Percentiles rank a stretch among this genome's conserved stretches.
phyloP scores from a whole-genome alignment of 1,140 invertebrate genomes.

The Bombus sibiricus region DNA sequence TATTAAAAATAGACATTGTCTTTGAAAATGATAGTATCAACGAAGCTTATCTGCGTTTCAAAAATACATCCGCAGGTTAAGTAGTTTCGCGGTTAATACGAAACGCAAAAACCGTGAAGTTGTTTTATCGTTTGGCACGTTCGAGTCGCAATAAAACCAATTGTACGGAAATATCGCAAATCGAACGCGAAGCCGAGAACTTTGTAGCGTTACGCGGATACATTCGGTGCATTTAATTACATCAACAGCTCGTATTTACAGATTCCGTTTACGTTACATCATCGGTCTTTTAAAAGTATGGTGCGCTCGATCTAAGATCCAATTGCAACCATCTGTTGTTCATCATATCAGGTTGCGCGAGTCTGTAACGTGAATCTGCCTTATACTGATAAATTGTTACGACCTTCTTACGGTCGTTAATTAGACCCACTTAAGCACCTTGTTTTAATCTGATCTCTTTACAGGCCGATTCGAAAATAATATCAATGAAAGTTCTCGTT shows the following conservation, averaged over 20 bases:
- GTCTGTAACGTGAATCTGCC: conserved; percentile 37
- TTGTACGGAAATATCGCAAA: neutral
- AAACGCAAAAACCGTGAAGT: neutral
- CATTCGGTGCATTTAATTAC: conserved; percentile 16
- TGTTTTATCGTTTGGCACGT: neutral
- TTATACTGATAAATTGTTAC: conserved; percentile 50
- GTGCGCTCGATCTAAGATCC: conserved; percentile 39
- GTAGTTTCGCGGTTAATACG: neutral
- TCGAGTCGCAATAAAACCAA: neutral
- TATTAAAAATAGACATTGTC: no score
- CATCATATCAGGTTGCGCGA: conserved; percentile 45
- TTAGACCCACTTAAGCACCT: conserved; percentile 46
- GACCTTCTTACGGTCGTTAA: conserved; percentile 54
- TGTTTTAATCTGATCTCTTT: conserved; percentile 46
- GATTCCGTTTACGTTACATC: conserved; percentile 3
- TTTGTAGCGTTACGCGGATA: neutral
- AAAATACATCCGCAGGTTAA: neutral
- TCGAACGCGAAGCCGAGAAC: neutral
- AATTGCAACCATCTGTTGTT: conserved; percentile 52
- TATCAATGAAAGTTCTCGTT: neutral
- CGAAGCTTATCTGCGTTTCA: neutral
- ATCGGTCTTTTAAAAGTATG: conserved; percentile 10
- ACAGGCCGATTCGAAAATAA: conserved; percentile 6
- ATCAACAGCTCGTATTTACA: neutral
- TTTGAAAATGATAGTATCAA: no score